Evolutionary conservation across 1,140 invertebrate species (phyloP).

Genomic region (Drosophila sp.): DNA sequence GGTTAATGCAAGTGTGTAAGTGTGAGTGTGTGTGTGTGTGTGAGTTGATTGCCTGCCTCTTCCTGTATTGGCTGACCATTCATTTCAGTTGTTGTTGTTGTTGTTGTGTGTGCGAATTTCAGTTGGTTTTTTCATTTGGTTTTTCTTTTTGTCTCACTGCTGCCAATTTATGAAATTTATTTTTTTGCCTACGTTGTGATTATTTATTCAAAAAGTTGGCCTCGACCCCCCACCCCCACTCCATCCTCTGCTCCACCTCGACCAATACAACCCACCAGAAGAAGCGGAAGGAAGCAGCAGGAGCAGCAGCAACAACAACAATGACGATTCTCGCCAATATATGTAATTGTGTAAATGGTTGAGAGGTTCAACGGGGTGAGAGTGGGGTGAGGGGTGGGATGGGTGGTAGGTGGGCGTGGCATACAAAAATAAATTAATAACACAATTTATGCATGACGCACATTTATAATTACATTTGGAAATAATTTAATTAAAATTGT

Average conservation of each 20-base stretch:
- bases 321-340: constrained; percentile 20
- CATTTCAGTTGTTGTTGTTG: constrained; percentile 12
- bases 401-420: neutral
- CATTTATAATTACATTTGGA: constrained; percentile 81
- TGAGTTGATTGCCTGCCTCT: constrained; percentile 7
- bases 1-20: constrained; percentile 18
- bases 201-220: constrained; percentile 77
- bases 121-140: constrained; percentile 11
- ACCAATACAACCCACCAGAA: neutral
- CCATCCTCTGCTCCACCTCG: neutral
- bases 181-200: constrained; percentile 78
- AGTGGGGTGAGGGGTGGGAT: neutral
- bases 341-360: constrained; percentile 38
- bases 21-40: neutral
- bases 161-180: constrained; percentile 77
- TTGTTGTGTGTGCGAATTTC: constrained; percentile 20
- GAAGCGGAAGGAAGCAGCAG: constrained; percentile 30
- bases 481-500: constrained; percentile 82
- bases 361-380: neutral
- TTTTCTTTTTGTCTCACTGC: constrained; percentile 12
- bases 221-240: constrained; percentile 23
- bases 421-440: constrained; percentile 77
- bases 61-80: neutral
- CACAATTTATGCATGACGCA: constrained; percentile 79
- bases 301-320: constrained; percentile 3